Base-by-base conservation (phyloP, 1,140 invertebrate genomes). In the Aphelenchoides besseyi region DNA sequence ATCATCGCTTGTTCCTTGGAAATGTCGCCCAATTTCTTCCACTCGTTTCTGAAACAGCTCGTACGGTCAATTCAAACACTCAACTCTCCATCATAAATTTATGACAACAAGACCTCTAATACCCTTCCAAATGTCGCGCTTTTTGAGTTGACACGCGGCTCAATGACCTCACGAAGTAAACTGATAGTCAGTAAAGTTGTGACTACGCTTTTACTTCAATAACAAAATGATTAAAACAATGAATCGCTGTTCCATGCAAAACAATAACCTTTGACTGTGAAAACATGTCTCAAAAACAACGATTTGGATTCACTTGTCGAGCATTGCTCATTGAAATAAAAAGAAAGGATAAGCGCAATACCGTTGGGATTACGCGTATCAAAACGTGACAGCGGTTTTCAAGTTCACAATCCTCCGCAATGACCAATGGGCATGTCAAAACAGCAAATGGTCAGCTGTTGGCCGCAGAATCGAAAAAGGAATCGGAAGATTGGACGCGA, bases 21-120 rank as follows among this genome's bases (percentile, higher is more conserved):
- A 85, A 97, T 91, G 78, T 92, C 89, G 0, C 92, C 93, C 9
- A 98, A 85, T 76, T 90, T 88, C 85, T 93, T 91, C 95, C 95
- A 98, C 68, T 94, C 93, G 81, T 93, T 87, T 80, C 89, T 90
- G 81, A 29, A 85, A 86, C 41, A 48, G 12, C 12, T 16, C 12
- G 23, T 23, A 23, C 12, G 41, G 41, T 12, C 41, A 23, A 48
- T 48, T 48, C 12, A n/a, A n/a, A n/a, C n/a, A n/a, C n/a, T n/a
- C n/a, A n/a, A n/a, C 41, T 12, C 41, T 48, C 41, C 41, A 48
- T 48, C 41, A 48, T 48, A 48, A 48, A 48, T 48, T 48, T 23
- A 23, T 48, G 41, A 48, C 41, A 48, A 48, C 41, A 48, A 48
- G 12, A 23, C 41, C 23, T 12, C 23, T 48, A 48, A 48, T 48